Evolutionary conservation across 1,140 invertebrate genomes (phyloP), one percentile per base, ranked within the genome.

Genomic region (Eriosoma lanigerum): DNA sequence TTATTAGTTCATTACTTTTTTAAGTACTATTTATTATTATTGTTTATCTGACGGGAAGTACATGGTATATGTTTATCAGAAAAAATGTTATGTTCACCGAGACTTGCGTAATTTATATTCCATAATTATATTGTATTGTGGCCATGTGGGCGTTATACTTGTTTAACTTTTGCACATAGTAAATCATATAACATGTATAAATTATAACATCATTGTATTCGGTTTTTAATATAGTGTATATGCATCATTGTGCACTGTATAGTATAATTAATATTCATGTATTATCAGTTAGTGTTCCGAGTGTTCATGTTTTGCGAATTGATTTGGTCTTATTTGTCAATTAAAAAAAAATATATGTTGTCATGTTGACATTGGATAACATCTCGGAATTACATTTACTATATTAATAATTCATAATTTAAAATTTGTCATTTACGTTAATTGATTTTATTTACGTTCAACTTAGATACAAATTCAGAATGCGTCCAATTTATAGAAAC

Each of bases 321-420:
- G 72, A 76, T 76, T 76, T 24, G 72, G n/a, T 52, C 72, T 76
- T 58, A 68, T 76, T 76, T 44, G 21, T 29, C 52, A 58, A 44
- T 76, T 58, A 76, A 46, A n/a, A n/a, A 2, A 0, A 58, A n/a
- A 5, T n/a, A 54, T 8, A n/a, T 29, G 26, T 54, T 54, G 17
- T n/a, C 32, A 44, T 46, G 32, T 38, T 38, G 32, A 38, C 32
- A 38, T 4, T 38, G 32, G 8, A 38, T 4, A 38, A 4, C 8
- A 38, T 38, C n/a, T n/a, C 13, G 32, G 50, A 44, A 56, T 21
- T 54, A n/a, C 9, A 44, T 44, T 75, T 75, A 75, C 15, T 75
- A 12, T 32, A 19, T 21, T 54, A 8, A 21, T 32, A 32, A 5
- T 56, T 56, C 5, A 44, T 56, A n/a, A n/a, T n/a, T n/a, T n/a